Evolutionary conservation across 2,888 invertebrate species (phyloP), one percentile per base, ranked within the genome.

Genomic region (Chrysomela aeneicollis): DNA sequence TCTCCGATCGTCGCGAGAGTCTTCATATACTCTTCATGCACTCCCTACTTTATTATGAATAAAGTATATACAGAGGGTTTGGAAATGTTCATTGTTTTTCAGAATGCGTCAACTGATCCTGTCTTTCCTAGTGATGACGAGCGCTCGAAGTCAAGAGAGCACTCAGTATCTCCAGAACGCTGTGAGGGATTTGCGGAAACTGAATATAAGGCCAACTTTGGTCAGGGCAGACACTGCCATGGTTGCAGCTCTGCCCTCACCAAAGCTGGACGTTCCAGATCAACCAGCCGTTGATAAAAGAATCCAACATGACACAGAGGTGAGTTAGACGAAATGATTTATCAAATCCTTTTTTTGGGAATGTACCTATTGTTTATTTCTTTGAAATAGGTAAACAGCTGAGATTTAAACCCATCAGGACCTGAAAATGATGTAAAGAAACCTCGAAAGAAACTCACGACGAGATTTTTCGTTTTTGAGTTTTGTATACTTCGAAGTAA

Each of bases 151-250:
- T 59, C 71, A 77, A 68, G 76, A 77, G 68, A 73, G 77, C 54
- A 75, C 76, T 8, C 76, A 79, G 64, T 81, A 80, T 65, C 73
- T 81, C 51, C 77, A 77, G 71, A 79, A 71, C 67, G 78, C 77
- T 47, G 79, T 81, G 26, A 71, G 76, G 68, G 78, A 78, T 67
- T 71, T 81, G 60, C 73, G 76, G 65, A 76, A 74, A 61, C 63
- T 77, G 60, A 76, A 77, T 67, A 71, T 72, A 58, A 70, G 72
- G 61, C 75, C 74, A 59, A 74, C 71, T 26, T 49, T 76, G 50
- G 66, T 71, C 59, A 67, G 76, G 58, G 72, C 70, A 12, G 74
- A 75, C 52, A 69, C 70, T 4, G 59, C 64, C 32, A 62, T 70
- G 64, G 63, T 67, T 49, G 53, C 71, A 15, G 58, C 19, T 57